Evolutionary conservation across 2,888 invertebrate species (phyloP), one percentile per base, ranked within the genome.

Genomic region (Rotaria sp.): DNA sequence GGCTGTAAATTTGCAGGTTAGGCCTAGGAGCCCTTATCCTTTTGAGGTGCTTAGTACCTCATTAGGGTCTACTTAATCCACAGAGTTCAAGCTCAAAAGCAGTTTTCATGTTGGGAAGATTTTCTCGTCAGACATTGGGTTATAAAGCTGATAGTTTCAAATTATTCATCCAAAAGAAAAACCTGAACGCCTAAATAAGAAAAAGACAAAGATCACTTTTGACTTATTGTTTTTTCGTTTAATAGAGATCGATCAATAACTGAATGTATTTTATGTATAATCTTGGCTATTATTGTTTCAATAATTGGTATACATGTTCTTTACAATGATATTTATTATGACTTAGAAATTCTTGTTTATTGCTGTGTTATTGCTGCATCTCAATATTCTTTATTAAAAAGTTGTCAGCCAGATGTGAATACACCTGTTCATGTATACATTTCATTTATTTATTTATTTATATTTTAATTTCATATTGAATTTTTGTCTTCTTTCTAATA

Each of bases 361-460:
- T 97, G 97, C 92, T 95, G 97, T 89, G 95, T 97, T n/a, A 96
- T 97, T 89, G 98, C 98, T 1, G 95, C 96, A 30, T 96, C 97
- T 89, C 99, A 99, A 91, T 99, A 98, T 91, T 97, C 96, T 0
- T 92, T 98, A 88, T 92, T 97, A 88, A 98, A 97, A 89, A 91
- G 97, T 90, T 99, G 99, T 2, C 99, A 99, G 90, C 99, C 99
- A 0, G 99, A 99, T 91, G 96, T 98, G 0, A 95, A 98, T 0
- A 98, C 98, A 4, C 98, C 99, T 0, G 96, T 97, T 67, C 99
- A 99, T 91, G 93, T 91, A 59, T 10, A 48, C 21, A n/a, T 57
- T 26, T n/a, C 0, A 26, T n/a, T 8, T 8, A n/a, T n/a, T n/a
- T 3, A 57, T n/a, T n/a, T n/a, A 57, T 0, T 26, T 57, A 57